Evolutionary conservation across 2,888 invertebrate genomes (phyloP), one percentile per base, ranked within the genome.

Genomic region (Abscondita cerata): DNA sequence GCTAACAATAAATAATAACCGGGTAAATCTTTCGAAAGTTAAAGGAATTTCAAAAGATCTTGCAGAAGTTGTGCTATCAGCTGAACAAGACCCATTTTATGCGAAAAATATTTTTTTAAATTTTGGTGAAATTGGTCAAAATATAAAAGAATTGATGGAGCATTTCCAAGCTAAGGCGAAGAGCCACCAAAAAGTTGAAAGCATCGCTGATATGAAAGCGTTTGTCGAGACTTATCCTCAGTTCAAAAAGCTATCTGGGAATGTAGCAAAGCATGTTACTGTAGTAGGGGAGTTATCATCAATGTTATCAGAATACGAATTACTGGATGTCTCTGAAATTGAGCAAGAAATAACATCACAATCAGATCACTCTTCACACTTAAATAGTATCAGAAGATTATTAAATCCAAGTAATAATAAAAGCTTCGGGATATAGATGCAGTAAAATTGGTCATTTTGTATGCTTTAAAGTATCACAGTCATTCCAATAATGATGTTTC

Each of bases 151-250:
- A 16, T 82, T 99, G 56, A 98, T 99, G 93, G 98, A 98, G 62
- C 96, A 98, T 75, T 99, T 98, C 81, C 97, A 98, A 81, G 89
- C 87, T 72, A 96, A 96, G 80, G 95, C 96, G 1, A 93, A 98
- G 78, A 94, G 93, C 73, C 96, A 98, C 73, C 92, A 96, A 78
- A 96, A 97, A 83, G n/a, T 99, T 1, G 98, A 99, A 83, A 96
- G 96, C 72, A 98, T 99, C 73, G 87, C 93, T 0, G 99, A 99
- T 78, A 98, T 99, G 98, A 99, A 99, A 83, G 91, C 88, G 74
- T 98, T 98, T 80, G 95, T 99, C 0, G 98, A 99, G 80, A 91
- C 93, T 11, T 99, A 99, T 83, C 99, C 99, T 0, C 91, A 98
- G 70, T 99, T 99, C 78, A 98, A 97, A 83, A 95, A 95, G 86